phyloP scores from a whole-genome alignment of 2,113 vertebrate species.

The Clupea harengus region DNA sequence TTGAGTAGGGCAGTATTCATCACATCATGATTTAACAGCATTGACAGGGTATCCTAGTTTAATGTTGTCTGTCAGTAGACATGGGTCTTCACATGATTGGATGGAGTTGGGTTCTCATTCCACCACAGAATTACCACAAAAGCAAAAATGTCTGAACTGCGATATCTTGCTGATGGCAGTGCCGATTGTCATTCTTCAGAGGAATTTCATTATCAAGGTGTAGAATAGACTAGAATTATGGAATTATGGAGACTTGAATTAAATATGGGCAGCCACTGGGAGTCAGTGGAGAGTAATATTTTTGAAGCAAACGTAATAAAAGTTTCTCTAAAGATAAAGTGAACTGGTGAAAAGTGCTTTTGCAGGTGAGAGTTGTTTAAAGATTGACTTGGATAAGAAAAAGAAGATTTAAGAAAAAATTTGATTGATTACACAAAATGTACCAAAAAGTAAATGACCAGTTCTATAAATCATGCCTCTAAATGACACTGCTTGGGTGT shows the following conservation, averaged over 20 bases:
- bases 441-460: too few species aligned
- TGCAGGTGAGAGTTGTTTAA: neutral
- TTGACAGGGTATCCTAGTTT: too few species aligned
- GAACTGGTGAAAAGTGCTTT: neutral
- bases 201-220: too few species aligned
- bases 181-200: too few species aligned
- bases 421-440: neutral
- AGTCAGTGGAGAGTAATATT: neutral
- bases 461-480: too few species aligned
- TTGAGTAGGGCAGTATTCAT: too few species aligned
- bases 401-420: neutral
- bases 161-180: neutral
- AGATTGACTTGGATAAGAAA: too few species aligned
- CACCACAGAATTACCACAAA: neutral
- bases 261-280: neutral
- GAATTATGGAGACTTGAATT: neutral
- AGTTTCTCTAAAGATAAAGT: neutral
- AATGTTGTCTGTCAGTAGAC: too few species aligned
- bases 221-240: neutral
- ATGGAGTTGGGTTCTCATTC: too few species aligned
- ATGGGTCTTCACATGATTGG: too few species aligned
- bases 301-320: neutral
- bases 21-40: too few species aligned
- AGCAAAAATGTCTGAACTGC: neutral
- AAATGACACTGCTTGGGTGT: neutral